Base-by-base conservation (phyloP, 2,113 vertebrate species). In the Gobius niger region DNA sequence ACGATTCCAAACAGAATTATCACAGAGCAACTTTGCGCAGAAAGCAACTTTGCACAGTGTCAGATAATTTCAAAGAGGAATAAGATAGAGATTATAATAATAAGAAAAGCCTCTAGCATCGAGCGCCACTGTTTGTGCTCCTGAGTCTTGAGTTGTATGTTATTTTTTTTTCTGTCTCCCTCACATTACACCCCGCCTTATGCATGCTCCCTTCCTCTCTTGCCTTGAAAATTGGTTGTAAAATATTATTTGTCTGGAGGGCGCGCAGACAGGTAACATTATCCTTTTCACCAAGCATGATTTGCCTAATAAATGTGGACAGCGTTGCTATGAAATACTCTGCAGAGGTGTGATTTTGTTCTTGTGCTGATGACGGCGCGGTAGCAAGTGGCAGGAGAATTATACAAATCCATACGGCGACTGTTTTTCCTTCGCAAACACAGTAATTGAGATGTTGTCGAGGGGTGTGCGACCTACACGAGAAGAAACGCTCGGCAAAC, bases 141-240 rank as follows among this genome's bases (percentile, higher is more conserved):
- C 7, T 57, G 24, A 11, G 11, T 34, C 24, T 34, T 57, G 19
- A 7, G 50, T 52, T 57, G 54, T 40, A 57, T 57, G 14, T 73
- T 4, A 0, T 34, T 34, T 76, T 44, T 64, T 59, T 53, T 24
- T 18, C 42, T 49, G 49, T 60, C 46, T 73, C 61, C 65, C 52
- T 73, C 54, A 73, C 65, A 64, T 47, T 75, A 80, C 83, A 56
- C 72, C 53, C 44, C 56, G 24, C 18, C 42, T 44, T 60, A 54
- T 41, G 57, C 57, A 42, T n/a, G 40, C 15, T 60, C 42, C 40
- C 57, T 60, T 60, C 40, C 57, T 60, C 14, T 13, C 65, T 47
- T 80, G 59, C 80, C 72, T 77, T 44, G 66, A 66, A 51, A 73
- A 65, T 42, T 47, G 47, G 77, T 82, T 76, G 57, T 60, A 65